phyloP scores from a whole-genome alignment of 2,113 vertebrate genomes.

The Pluvianellus socialis region DNA sequence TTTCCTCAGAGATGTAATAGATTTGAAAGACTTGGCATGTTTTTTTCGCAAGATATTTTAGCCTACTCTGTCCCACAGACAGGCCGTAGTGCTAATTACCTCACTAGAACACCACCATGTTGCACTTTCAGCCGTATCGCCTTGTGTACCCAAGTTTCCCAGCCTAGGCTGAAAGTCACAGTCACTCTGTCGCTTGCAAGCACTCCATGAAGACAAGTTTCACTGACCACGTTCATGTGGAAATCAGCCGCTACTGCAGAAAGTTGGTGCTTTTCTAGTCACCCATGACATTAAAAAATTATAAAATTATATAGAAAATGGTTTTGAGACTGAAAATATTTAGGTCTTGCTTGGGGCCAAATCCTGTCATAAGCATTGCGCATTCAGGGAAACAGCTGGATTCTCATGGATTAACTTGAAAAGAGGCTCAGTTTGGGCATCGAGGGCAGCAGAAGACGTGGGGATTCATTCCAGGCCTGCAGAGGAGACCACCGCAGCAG shows the following conservation, averaged over 20 bases:
- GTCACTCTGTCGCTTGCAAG: neutral
- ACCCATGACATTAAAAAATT: neutral
- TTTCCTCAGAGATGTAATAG: neutral
- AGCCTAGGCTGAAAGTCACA: neutral
- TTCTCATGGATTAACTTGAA: neutral
- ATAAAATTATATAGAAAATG: neutral
- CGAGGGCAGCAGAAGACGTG: neutral
- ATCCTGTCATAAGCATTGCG: neutral
- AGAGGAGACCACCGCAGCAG: neutral
- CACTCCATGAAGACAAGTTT: neutral
- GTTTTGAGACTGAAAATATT: neutral
- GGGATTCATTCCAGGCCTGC: neutral
- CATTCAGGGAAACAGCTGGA: neutral
- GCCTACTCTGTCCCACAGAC: neutral
- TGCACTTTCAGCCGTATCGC: neutral
- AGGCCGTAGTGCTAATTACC: neutral
- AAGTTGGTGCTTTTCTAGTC: neutral
- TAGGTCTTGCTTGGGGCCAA: neutral
- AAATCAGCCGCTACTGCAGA: neutral
- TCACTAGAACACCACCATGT: neutral
- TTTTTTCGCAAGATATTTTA: neutral
- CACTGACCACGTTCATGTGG: neutral
- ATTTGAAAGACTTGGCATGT: neutral
- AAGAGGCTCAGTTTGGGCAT: neutral
- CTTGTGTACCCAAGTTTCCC: neutral